A percentile compares a stretch with the other conserved stretches of the same genome.
Evolutionary conservation across 2,888 invertebrate genomes (phyloP).

Genomic region (Physocephala rufipes): DNA sequence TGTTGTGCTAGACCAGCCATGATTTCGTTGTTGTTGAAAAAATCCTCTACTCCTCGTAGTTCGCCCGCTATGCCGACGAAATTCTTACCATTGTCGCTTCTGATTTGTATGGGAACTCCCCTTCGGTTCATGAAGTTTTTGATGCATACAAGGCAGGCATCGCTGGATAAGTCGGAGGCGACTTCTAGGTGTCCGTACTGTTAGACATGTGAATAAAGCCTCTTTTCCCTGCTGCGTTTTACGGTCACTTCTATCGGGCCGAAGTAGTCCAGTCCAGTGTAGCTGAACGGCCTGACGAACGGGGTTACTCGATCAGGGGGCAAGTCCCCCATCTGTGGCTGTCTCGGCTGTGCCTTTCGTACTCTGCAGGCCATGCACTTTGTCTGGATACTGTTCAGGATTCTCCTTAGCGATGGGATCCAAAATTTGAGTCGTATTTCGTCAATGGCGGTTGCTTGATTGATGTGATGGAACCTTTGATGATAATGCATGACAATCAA

Average conservation of each 20-base stretch:
- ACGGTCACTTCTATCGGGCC: constrained; percentile 37
- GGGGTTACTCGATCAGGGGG: constrained; percentile 38
- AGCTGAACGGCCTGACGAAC: constrained; percentile 36
- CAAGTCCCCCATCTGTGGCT: constrained; percentile 39
- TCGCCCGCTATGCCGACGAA: constrained; percentile 34
- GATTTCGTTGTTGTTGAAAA: constrained; percentile 27
- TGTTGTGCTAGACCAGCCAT: constrained; percentile 12
- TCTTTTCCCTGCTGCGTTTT: constrained; percentile 37
- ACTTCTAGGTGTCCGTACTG: constrained; percentile 31
- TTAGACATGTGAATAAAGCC: constrained; percentile 35
- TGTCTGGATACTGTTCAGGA: not conserved
- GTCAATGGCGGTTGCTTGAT: constrained; percentile 26
- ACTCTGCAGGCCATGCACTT: not conserved
- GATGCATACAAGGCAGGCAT: constrained; percentile 35
- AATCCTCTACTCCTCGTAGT: constrained; percentile 22
- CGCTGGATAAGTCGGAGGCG: constrained; percentile 32
- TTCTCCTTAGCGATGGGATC: not conserved
- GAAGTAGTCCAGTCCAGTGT: constrained; percentile 40
- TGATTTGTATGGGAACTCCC: constrained; percentile 28
- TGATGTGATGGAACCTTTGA: constrained; percentile 32
- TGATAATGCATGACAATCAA: not conserved
- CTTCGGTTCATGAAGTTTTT: constrained; percentile 39
- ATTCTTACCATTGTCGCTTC: constrained; percentile 39
- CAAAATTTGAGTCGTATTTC: not conserved
- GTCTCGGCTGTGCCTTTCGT: constrained; percentile 20